A percentile compares a stretch with the other conserved stretches of the same genome.
Conservation (phyloP, 2,888 invertebrate species). For the Ctenicera cuprea region DNA sequence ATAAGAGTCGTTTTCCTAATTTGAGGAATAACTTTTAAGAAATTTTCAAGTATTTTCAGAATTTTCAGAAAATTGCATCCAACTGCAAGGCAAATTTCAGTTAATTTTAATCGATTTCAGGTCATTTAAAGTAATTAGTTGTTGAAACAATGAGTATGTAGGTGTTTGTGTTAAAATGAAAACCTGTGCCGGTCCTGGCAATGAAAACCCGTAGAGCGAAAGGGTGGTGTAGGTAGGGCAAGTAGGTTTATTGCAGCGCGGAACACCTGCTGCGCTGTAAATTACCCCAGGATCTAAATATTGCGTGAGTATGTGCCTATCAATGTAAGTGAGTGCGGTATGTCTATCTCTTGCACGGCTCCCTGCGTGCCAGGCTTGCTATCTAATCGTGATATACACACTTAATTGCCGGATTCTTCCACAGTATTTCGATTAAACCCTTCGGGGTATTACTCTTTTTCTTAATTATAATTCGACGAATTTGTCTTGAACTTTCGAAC, state of each 20-base stretch:
- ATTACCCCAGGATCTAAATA: conserved; percentile 68
- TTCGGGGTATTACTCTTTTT: conserved; percentile 35
- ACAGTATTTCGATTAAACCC: conserved; percentile 48
- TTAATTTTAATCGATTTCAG: too few species aligned
- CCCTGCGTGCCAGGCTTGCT: conserved; percentile 43
- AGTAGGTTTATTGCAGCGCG: conserved; percentile 50
- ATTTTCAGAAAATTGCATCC: too few species aligned
- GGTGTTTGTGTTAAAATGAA: not conserved
- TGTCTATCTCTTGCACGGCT: conserved; percentile 48
- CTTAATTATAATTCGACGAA: conserved; percentile 55
- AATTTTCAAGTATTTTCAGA: too few species aligned
- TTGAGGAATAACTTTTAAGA: too few species aligned
- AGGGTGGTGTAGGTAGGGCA: conserved; percentile 49
- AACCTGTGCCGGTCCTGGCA: conserved; percentile 32
- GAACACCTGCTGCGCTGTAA: conserved; percentile 69
- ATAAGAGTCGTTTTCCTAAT: too few species aligned
- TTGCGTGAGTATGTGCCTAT: conserved; percentile 69
- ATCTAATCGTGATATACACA: conserved; percentile 51
- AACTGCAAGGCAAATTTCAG: too few species aligned
- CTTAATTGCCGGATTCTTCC: conserved; percentile 51
- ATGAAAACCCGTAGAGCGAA: conserved; percentile 39
- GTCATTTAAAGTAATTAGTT: too few species aligned
- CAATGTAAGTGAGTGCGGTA: conserved; percentile 53
- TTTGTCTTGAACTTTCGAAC: conserved; percentile 29
- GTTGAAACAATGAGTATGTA: too few species aligned